These are phyloP conservation scores for Myathropa florea DNA, from an alignment of 2,888 invertebrate species.

Conservation along the genomic window DNA sequence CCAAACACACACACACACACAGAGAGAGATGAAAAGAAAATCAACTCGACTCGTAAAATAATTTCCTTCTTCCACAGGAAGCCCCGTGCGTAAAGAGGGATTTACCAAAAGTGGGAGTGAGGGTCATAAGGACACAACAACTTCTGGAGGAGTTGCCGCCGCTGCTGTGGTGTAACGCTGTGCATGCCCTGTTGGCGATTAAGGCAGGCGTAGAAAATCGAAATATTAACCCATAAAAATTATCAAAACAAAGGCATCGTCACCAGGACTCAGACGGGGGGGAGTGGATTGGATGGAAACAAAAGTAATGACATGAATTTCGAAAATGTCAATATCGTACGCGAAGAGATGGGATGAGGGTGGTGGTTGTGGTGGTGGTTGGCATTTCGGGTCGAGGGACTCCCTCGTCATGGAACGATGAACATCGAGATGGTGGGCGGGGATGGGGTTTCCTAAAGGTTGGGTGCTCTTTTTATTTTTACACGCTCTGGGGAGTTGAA, in stretches of 20 bases:
- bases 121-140: not conserved
- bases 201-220: conserved; percentile 27
- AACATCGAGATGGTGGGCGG: not conserved
- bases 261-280: not conserved
- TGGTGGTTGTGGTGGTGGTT: not conserved
- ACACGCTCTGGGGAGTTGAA: not conserved
- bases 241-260: conserved; percentile 36
- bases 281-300: conserved; percentile 7
- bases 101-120: not conserved
- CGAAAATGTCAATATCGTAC: conserved; percentile 43
- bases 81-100: not conserved
- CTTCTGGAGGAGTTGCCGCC: too few species aligned
- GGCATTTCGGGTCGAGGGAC: not conserved
- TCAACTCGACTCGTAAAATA: conserved; percentile 35
- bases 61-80: conserved; percentile 9
- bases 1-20: conserved; percentile 7
- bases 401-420: not conserved
- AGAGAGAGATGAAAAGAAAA: conserved; percentile 15
- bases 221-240: conserved; percentile 49
- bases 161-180: not conserved
- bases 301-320: conserved; percentile 33
- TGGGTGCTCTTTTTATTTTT: not conserved
- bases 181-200: conserved; percentile 14
- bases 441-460: not conserved
- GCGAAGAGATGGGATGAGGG: not conserved